Evolutionary conservation across 1,140 invertebrate genomes (phyloP).

Genomic region (Drosophila pallidifrons): DNA sequence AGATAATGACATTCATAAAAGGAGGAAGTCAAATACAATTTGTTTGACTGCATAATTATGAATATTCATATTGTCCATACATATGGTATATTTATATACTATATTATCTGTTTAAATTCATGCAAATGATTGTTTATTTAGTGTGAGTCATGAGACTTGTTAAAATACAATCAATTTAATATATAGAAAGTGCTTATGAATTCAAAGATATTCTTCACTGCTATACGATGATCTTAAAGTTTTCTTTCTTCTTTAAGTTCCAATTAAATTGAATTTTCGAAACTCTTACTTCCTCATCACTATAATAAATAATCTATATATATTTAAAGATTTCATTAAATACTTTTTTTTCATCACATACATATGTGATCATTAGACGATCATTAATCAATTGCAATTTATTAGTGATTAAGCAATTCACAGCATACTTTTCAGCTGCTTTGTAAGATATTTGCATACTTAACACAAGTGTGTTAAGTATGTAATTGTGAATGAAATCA

Average conservation of each 20-base stretch:
- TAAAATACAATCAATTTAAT: not conserved
- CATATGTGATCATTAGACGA: too few relatives aligned
- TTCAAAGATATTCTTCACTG: not conserved
- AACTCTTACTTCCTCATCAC: too few relatives aligned
- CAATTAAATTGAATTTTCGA: too few relatives aligned
- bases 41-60: not conserved
- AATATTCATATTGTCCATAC: not conserved
- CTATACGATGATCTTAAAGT: not conserved
- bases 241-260: too few relatives aligned
- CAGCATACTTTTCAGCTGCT: slow-evolving; percentile 8
- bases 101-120: not conserved
- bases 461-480: not conserved
- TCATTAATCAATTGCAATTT: too few relatives aligned
- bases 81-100: not conserved
- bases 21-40: not conserved
- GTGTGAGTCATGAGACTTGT: not conserved
- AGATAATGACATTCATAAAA: not conserved
- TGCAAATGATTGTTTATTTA: not conserved
- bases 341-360: too few relatives aligned
- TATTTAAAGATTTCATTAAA: too few relatives aligned
- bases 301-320: too few relatives aligned
- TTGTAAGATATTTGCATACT: not conserved
- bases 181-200: not conserved
- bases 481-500: slow-evolving; percentile 5
- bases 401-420: not conserved